Evolutionary conservation across 2,888 invertebrate species (phyloP).

Genomic region (Amphipoea lucens): DNA sequence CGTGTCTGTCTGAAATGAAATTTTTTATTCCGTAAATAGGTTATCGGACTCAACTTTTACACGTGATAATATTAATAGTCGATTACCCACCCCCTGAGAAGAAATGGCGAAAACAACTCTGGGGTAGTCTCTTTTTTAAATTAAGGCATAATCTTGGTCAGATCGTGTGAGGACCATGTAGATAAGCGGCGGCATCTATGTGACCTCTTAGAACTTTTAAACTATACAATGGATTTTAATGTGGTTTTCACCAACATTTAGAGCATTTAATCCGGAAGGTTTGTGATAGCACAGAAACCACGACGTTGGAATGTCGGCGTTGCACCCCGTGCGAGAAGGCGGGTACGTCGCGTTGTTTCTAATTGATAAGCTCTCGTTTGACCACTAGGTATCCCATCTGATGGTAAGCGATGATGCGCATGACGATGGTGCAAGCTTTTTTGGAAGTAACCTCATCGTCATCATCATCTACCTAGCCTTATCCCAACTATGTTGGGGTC

Average conservation of each 20-base stretch:
- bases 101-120: not conserved
- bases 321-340: not conserved
- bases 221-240: not conserved
- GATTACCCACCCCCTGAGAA: too few species aligned
- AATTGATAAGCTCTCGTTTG: not conserved
- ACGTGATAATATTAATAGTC: too few species aligned
- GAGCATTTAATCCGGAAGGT: not conserved
- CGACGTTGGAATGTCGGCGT: not conserved
- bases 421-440: not conserved
- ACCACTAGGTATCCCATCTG: not conserved
- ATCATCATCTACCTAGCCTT: too few species aligned
- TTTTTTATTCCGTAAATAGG: not conserved
- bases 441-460: not conserved
- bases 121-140: not conserved
- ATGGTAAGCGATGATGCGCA: conserved; percentile 9
- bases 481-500: too few species aligned
- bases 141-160: not conserved
- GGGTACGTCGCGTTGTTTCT: not conserved
- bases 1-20: not conserved
- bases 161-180: not conserved
- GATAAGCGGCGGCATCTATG: too few species aligned
- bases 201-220: not conserved
- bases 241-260: not conserved
- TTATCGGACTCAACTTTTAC: not conserved
- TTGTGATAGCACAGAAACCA: not conserved